Base-by-base conservation (phyloP, 2,113 vertebrate genomes). In the Taxidea taxus region DNA sequence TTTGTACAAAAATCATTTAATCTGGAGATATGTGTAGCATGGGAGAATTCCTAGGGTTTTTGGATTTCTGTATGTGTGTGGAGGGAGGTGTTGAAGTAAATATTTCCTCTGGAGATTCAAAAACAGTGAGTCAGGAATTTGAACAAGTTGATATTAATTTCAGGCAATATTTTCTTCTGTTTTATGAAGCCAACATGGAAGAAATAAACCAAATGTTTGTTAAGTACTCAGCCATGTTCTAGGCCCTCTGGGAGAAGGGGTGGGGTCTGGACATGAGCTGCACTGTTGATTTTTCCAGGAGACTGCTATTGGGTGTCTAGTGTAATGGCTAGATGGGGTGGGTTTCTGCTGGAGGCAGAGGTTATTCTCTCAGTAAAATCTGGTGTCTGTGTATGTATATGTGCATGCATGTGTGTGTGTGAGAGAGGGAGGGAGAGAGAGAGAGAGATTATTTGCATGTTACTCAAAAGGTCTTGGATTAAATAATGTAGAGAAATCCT, bases 71-170 rank as follows among this genome's bases (percentile, higher is more conserved):
- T 34, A 20, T 27, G 49, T 34, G 15, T 1, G 31, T 86, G 16
- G 83, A 68, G 92, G 81, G 34, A 86, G 90, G 62, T 51, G 21
- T 70, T 75, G 91, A 66, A 6, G 34, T 42, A 89, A 44, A 54
- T 60, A 92, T 90, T 92, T 96, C 68, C 95, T 74, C 21, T 78
- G 49, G 37, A 93, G 16, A 90, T 87, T 81, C 72, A 92, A 97
- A 97, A 98, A 82, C 0, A 39, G 72, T 91, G 12, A 97, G 95
- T 95, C 87, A 20, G 14, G 97, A 97, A 92, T 95, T 80, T 97
- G 21, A 97, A 97, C 83, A 97, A 88, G 58, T 87, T 94, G 83
- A 93, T 96, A 95, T 95, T 97, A 98, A 91, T 98, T 94, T 97
- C 90, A 97, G 87, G 81, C 84, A 98, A 58, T 82, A 90, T 82